Percentiles rank a stretch among this genome's conserved stretches.
These are phyloP conservation scores for Colius striatus DNA, from an alignment of 2,113 vertebrate species.

Conservation along the genomic window DNA sequence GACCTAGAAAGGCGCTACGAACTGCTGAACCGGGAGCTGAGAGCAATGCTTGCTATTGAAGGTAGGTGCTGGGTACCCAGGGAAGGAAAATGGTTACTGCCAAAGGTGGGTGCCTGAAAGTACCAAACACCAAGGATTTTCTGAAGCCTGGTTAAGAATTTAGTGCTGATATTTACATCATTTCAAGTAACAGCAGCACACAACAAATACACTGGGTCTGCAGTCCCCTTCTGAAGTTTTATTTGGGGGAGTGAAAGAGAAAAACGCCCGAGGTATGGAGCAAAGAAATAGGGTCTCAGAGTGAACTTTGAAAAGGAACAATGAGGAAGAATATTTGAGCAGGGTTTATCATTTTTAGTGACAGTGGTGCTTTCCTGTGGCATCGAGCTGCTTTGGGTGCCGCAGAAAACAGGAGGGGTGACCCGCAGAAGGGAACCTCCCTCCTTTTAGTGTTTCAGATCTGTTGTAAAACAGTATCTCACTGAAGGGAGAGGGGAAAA, in stretches of 20 bases:
- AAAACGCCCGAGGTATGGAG: fast-evolving
- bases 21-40: slow-evolving; percentile 95
- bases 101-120: neutral
- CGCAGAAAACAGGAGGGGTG: neutral
- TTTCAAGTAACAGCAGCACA: neutral
- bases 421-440: neutral
- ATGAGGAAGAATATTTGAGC: neutral
- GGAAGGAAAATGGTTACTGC: slow-evolving; percentile 70
- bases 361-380: neutral
- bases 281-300: neutral
- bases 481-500: neutral
- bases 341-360: neutral
- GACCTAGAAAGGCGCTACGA: slow-evolving; percentile 98
- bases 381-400: neutral
- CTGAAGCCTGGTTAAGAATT: neutral
- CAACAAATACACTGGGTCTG: neutral
- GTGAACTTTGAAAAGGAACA: neutral
- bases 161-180: neutral
- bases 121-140: neutral
- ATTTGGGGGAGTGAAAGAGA: neutral
- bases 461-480: neutral
- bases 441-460: neutral
- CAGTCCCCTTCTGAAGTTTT: neutral
- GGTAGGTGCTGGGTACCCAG: slow-evolving; percentile 92
- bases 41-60: slow-evolving; percentile 98